Evolutionary conservation across 1,140 invertebrate species (phyloP), one percentile per base, ranked within the genome.

Genomic region (Zaprionus vittiger): DNA sequence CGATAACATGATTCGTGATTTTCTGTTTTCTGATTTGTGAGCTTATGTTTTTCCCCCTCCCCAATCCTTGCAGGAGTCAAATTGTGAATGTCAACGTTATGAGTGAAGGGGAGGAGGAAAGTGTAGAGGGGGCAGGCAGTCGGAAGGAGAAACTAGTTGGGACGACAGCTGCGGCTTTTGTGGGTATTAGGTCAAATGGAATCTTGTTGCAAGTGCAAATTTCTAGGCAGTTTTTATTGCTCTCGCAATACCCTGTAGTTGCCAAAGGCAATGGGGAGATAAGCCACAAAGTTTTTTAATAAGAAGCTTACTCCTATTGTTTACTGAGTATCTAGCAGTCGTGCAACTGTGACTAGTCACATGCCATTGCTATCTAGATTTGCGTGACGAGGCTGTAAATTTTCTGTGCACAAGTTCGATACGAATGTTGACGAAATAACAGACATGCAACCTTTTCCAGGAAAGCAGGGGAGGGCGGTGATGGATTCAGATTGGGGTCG

Each of bases 1-100:
- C 66, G 65, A 78, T 80, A 80, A 84, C 68, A 79, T 87, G 83
- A 89, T 87, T 80, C 82, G 80, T 80, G 83, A 85, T 86, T 72
- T 80, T 80, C 70, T 61, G 41, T 57, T 57, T 61, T 47, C 37
- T 69, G 72, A 69, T 74, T 63, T 70, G 72, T 74, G 60, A 66
- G 57, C 59, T 47, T 55, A 69, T 69, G 57, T 69, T 69, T 52
- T 73, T 41, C 15, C n/a, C 15, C 15, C 5, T 44, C 6, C 41
- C 38, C 14, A 15, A 4, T 38, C 28, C 55, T 9, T 65, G 38
- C 69, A 75, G 68, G 38, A 75, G 56, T 71, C 57, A 59, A 82
- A 82, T 73, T 77, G 56, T 37, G 61, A 24, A 44, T 66, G 52
- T 22, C 55, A 73, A 73, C 70, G 34, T 56, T 61, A 49, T 44